Conservation (phyloP, 2,888 invertebrate species). For the Chalcis sispes region DNA sequence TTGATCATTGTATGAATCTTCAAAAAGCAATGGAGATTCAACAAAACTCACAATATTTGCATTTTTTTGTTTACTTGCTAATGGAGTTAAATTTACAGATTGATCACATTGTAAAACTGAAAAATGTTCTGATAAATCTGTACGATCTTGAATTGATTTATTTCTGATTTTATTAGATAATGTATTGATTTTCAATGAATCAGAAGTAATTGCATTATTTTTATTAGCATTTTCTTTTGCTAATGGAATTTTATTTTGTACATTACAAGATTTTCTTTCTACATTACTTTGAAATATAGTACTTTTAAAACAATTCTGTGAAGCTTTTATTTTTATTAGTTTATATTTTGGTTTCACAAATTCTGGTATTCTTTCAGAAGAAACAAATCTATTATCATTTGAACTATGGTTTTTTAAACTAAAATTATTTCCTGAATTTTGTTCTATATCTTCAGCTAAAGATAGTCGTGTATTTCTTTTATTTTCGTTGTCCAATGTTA, state of each 20-base stretch:
- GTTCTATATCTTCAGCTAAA: neutral
- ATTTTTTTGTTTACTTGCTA: neutral
- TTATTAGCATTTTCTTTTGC: conserved; percentile 4
- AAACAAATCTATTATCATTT: neutral
- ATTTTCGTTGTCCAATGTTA: conserved; percentile 33
- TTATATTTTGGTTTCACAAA: neutral
- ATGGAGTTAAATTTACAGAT: conserved; percentile 7
- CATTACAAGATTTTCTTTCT: neutral
- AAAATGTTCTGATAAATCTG: too few species aligned
- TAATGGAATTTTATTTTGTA: conserved; percentile 9
- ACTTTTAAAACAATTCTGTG: too few species aligned
- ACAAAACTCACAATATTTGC: conserved; percentile 24
- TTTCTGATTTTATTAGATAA: neutral
- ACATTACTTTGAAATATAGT: neutral
- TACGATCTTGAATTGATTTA: neutral
- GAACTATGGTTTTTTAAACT: neutral
- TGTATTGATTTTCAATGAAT: neutral
- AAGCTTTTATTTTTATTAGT: neutral
- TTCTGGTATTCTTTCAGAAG: neutral
- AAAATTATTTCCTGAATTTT: neutral
- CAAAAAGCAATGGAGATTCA: conserved; percentile 50
- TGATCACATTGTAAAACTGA: too few species aligned
- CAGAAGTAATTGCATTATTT: conserved; percentile 9
- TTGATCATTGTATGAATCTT: conserved; percentile 24
- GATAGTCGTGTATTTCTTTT: neutral